Evolutionary conservation across 2,888 invertebrate genomes (phyloP).

Genomic region (Scaptomyza polygonia): DNA sequence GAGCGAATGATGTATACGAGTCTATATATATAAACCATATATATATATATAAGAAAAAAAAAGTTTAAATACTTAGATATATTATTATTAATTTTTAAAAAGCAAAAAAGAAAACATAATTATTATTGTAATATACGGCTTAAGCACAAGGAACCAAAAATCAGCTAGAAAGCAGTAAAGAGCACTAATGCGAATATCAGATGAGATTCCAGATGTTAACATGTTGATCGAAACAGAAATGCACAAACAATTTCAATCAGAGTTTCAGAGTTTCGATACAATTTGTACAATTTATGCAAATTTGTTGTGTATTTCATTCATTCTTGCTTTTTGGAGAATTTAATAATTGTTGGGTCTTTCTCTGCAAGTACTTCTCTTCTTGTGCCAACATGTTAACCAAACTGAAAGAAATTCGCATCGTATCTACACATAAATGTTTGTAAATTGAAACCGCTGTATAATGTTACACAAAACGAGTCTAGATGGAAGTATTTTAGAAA

Average conservation of each 20-base stretch:
- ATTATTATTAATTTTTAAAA: constrained; percentile 68
- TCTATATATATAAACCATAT: constrained; percentile 58
- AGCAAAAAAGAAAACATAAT: constrained; percentile 29
- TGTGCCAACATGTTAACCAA: constrained; percentile 30
- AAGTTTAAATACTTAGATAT: constrained; percentile 68
- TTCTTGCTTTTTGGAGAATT: constrained; percentile 4
- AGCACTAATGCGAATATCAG: constrained; percentile 21
- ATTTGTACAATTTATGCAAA: neutral
- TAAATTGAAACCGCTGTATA: constrained; percentile 44
- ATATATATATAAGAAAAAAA: constrained; percentile 49
- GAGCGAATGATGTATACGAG: constrained; percentile 77
- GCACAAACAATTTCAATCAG: no score
- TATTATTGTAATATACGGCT: constrained; percentile 40
- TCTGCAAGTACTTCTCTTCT: neutral
- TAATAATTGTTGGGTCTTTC: neutral
- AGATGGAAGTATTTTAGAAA: constrained; percentile 37
- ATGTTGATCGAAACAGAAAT: constrained; percentile 16
- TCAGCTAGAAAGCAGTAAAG: constrained; percentile 25
- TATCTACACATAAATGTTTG: constrained; percentile 35
- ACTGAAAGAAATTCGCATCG: constrained; percentile 8
- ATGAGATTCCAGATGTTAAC: constrained; percentile 20
- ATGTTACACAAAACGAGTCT: constrained; percentile 22
- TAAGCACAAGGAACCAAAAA: constrained; percentile 76
- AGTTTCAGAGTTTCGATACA: neutral
- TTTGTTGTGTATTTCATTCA: constrained; percentile 8